A percentile compares a stretch with the other conserved stretches of the same genome.
Conservation (phyloP, 2,888 invertebrate genomes). For the Vannuccia rotundouncinata region DNA sequence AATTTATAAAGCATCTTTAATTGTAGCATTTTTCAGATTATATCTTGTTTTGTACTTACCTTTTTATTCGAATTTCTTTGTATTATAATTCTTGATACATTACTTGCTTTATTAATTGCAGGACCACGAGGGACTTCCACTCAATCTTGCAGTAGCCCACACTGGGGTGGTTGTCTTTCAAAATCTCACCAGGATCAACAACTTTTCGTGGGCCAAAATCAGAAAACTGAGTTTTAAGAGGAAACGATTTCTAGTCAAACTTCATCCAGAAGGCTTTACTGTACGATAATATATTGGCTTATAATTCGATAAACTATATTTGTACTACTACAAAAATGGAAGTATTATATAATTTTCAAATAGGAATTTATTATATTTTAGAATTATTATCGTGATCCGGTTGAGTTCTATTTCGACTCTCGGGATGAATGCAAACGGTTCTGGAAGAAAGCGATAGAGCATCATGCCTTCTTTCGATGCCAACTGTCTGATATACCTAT, state of each 20-base stretch:
- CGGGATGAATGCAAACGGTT: slow-evolving; percentile 95
- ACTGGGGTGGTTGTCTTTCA: slow-evolving; percentile 97
- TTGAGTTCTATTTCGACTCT: slow-evolving; percentile 90
- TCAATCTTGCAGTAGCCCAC: slow-evolving; percentile 90
- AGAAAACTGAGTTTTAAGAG: slow-evolving; percentile 96
- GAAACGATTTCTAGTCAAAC: slow-evolving; percentile 89
- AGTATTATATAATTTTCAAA: too few species aligned
- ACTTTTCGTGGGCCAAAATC: slow-evolving; percentile 99
- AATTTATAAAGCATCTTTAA: too few species aligned
- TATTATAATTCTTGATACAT: not conserved
- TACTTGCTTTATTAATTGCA: slow-evolving; percentile 41
- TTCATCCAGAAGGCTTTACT: slow-evolving; percentile 77
- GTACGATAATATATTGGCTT: too few species aligned
- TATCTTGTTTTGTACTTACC: too few species aligned
- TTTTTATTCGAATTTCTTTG: not conserved
- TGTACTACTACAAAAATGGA: too few species aligned
- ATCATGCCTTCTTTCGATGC: slow-evolving; percentile 93
- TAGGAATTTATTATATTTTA: too few species aligned
- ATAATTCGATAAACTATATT: too few species aligned
- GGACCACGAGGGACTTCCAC: slow-evolving; percentile 73
- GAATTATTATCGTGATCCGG: slow-evolving; percentile 88
- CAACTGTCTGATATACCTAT: slow-evolving; percentile 71
- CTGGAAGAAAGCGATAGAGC: slow-evolving; percentile 97
- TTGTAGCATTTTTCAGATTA: too few species aligned
- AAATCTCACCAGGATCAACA: slow-evolving; percentile 89